A percentile compares a stretch with the other conserved stretches of the same genome.
These are phyloP conservation scores for Synanthedon tipuliformis DNA, from an alignment of 2,888 invertebrate genomes.

Conservation along the genomic window DNA sequence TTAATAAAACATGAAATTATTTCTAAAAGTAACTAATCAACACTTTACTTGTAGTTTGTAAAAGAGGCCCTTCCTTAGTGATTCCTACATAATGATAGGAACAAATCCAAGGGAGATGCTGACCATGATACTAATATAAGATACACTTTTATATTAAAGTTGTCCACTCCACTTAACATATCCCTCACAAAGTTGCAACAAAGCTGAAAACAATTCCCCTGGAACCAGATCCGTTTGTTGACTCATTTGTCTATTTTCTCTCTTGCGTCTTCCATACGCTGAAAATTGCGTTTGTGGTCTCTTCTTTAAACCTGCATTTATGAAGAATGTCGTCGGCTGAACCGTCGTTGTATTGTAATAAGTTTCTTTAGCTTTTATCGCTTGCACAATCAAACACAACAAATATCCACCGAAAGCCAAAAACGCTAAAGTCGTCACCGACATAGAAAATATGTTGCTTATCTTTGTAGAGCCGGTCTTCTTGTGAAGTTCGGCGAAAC, in stretches of 20 bases:
- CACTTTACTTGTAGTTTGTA: too few relatives aligned
- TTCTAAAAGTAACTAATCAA: too few relatives aligned
- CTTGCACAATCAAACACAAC: constrained; percentile 80
- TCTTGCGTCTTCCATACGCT: constrained; percentile 42
- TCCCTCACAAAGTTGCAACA: constrained; percentile 68
- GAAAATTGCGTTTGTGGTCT: constrained; percentile 50
- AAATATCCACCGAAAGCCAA: constrained; percentile 88
- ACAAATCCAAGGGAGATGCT: not conserved
- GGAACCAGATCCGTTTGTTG: constrained; percentile 36
- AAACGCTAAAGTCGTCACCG: constrained; percentile 83
- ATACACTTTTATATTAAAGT: not conserved
- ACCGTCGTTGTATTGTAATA: constrained; percentile 26
- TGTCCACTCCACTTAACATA: constrained; percentile 60
- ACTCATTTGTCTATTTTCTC: constrained; percentile 25
- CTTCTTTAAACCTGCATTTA: constrained; percentile 55
- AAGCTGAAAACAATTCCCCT: constrained; percentile 61
- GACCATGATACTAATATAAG: not conserved
- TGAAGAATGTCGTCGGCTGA: constrained; percentile 38
- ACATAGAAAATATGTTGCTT: constrained; percentile 80
- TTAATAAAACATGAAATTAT: too few relatives aligned
- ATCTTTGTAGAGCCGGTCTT: constrained; percentile 72
- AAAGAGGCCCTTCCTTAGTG: too few relatives aligned
- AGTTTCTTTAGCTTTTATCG: constrained; percentile 75
- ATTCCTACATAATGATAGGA: too few relatives aligned
- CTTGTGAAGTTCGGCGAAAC: constrained; percentile 56